Percentiles rank a stretch among this genome's conserved stretches.
phyloP scores from a whole-genome alignment of 2,797 vertebrate species.

The Mallotus villosus region DNA sequence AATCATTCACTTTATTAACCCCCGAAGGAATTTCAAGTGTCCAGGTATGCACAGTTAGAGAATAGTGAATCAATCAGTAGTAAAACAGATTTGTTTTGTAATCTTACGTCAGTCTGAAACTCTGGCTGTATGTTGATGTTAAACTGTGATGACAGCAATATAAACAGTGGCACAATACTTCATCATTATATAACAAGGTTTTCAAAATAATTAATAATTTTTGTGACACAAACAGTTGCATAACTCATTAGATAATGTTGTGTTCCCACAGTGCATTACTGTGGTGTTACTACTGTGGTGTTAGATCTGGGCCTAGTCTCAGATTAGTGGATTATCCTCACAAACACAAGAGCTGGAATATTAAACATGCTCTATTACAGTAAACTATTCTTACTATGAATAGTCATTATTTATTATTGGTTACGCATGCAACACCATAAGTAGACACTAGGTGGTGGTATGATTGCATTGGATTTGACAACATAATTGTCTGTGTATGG shows the following conservation, averaged over 20 bases:
- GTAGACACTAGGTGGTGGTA: constrained; percentile 56
- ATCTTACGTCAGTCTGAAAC: no score
- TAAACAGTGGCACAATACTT: neutral
- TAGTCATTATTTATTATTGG: no score
- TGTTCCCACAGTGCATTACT: neutral
- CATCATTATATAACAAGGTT: neutral
- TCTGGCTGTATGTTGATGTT: no score
- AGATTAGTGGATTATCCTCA: constrained; percentile 18
- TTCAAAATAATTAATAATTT: neutral
- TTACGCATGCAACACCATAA: constrained; percentile 9
- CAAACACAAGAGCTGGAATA: constrained; percentile 9
- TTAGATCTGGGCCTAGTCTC: neutral
- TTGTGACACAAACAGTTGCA: neutral
- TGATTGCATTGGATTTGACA: no score
- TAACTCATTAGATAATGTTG: neutral
- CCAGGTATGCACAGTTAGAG: neutral
- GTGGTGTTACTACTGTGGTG: neutral
- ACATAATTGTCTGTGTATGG: no score
- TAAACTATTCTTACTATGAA: no score
- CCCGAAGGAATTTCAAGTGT: neutral
- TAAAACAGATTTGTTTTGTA: no score
- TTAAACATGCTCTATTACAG: no score
- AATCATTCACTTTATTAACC: no score
- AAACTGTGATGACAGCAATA: neutral
- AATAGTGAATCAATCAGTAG: no score